Base-by-base conservation (phyloP, 2,797 vertebrate genomes). In the Echeneis naucrates region DNA sequence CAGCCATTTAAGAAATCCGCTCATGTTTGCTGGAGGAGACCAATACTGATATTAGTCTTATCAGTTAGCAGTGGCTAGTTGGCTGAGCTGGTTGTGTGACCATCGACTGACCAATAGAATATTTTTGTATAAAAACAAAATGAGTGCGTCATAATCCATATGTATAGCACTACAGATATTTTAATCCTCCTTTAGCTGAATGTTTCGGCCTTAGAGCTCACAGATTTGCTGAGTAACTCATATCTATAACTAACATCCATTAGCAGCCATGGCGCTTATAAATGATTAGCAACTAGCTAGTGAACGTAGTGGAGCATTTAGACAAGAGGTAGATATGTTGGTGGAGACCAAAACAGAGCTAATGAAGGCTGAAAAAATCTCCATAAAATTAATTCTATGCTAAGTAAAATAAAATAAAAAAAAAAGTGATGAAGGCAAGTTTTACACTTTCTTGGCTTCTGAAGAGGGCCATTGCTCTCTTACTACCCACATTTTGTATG, bases 361-460 rank as follows among this genome's bases (percentile, higher is more conserved):
- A 6, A 33, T 16, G 30, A 16, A 27, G 2, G 23, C 19, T 4
- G n/a, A 51, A 27, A 19, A 17, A 11, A 44, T 8, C 26, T 47
- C 30, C 12, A 26, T 11, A 2, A 8, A 13, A 27, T 10, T 60
- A 4, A 54, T 40, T 38, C 1, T 2, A 9, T 55, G 44, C n/a
- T 62, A 2, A 52, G 44, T 72, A 61, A 4, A 61, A 44, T 60
- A 42, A 24, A 58, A 55, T 57, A 44, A 52, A n/a, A n/a, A n/a
- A n/a, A n/a, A n/a, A n/a, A n/a, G n/a, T n/a, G n/a, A 72, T 72
- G 12, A 38, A 9, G 53, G 33, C 14, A 8, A n/a, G 10, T 52
- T 19, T 23, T 33, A 8, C 21, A 21, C 3, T 8, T 21, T 8
- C 47, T 11, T 45, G 10, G 37, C 27, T 45, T 35, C 42, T 51